Conservation (phyloP, 2,113 vertebrate species). For the Semicossyphus pulcher region DNA sequence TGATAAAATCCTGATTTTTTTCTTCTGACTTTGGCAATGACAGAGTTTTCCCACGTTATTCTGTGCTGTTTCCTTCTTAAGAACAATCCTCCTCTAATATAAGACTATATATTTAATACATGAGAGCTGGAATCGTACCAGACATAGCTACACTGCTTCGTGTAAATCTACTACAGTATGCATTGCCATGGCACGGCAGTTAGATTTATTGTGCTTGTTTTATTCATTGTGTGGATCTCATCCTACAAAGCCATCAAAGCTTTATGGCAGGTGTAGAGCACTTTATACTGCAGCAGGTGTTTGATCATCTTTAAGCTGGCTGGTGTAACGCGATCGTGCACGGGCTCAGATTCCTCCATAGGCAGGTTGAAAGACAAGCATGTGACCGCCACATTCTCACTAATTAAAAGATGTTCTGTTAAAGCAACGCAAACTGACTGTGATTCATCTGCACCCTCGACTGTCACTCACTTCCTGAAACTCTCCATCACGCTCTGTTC, state of each 20-base stretch:
- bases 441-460: slow-evolving; percentile 24
- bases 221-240: slow-evolving; percentile 36
- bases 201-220: slow-evolving; percentile 24
- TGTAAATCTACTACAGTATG: slow-evolving; percentile 8
- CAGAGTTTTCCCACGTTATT: neutral
- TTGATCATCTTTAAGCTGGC: slow-evolving; percentile 52
- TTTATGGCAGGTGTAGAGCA: slow-evolving; percentile 40
- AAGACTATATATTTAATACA: no score
- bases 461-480: slow-evolving; percentile 28
- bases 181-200: neutral
- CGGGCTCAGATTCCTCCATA: slow-evolving; percentile 23
- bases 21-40: neutral
- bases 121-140: no score
- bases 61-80: no score
- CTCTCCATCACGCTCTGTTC: slow-evolving; percentile 18
- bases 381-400: slow-evolving; percentile 26
- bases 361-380: slow-evolving; percentile 12
- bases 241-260: slow-evolving; percentile 37
- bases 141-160: neutral
- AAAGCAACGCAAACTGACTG: slow-evolving; percentile 29
- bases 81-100: no score
- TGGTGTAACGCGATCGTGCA: slow-evolving; percentile 42
- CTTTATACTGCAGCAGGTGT: slow-evolving; percentile 59
- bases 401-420: slow-evolving; percentile 23
- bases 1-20: neutral